Percentiles rank a stretch among this genome's conserved stretches.
Conservation (phyloP, 2,888 invertebrate species). For the Drosophila parthenogenetica region DNA sequence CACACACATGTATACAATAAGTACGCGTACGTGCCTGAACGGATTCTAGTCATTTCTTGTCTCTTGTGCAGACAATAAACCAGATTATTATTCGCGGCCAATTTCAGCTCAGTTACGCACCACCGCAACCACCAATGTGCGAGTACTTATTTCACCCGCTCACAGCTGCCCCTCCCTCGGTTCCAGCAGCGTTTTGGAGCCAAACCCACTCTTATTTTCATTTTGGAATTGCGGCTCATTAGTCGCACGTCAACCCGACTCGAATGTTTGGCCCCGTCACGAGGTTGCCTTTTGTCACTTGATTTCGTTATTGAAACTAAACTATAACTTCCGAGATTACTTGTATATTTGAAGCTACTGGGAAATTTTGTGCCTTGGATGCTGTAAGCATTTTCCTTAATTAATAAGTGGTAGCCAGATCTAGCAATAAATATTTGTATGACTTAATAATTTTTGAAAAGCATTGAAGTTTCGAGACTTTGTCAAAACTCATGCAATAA, state of each 20-base stretch:
- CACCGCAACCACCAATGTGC: constrained; percentile 28
- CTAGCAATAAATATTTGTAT: no score
- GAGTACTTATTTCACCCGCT: constrained; percentile 50
- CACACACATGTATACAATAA: constrained; percentile 48
- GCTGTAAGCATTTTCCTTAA: not conserved
- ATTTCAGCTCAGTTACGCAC: constrained; percentile 52
- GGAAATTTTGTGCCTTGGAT: not conserved
- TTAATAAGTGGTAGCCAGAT: not conserved
- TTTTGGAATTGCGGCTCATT: constrained; percentile 63
- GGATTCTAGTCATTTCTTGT: constrained; percentile 58
- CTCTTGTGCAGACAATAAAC: constrained; percentile 50
- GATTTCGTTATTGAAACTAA: constrained; percentile 17
- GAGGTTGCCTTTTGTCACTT: constrained; percentile 35
- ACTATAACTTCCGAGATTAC: constrained; percentile 4
- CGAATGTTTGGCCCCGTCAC: constrained; percentile 14
- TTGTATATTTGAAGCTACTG: not conserved
- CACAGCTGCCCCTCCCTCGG: constrained; percentile 17
- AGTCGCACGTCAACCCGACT: constrained; percentile 51
- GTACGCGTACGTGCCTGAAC: constrained; percentile 66
- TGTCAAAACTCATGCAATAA: no score
- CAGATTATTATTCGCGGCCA: constrained; percentile 75
- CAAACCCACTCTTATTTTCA: constrained; percentile 76
- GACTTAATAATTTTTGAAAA: no score
- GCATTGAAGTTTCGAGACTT: no score
- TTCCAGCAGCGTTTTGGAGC: constrained; percentile 2